Evolutionary conservation across 2,113 vertebrate genomes (phyloP).

Genomic region (Oreochromis spilurus): DNA sequence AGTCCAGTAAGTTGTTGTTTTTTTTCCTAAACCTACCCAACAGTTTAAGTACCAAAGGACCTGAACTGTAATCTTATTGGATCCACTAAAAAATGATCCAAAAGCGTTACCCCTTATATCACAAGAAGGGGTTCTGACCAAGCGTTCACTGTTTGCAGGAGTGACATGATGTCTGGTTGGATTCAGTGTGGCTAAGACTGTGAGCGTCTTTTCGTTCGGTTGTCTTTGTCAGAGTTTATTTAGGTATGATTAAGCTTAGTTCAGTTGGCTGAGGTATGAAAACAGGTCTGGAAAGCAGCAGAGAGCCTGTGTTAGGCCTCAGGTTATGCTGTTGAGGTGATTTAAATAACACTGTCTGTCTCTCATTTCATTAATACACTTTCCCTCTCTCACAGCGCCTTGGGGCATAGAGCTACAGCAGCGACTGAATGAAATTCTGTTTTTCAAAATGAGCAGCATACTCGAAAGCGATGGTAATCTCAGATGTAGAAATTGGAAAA

Average conservation of each 20-base stretch:
- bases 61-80: neutral
- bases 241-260: constrained; percentile 33
- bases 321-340: constrained; percentile 63
- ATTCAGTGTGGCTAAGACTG: neutral
- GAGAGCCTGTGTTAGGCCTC: constrained; percentile 34
- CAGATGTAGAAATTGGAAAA: constrained; percentile 71
- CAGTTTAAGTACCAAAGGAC: neutral
- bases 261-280: constrained; percentile 26
- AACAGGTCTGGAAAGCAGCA: constrained; percentile 47
- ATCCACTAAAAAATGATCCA: neutral
- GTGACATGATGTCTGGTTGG: neutral
- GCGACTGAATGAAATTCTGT: constrained; percentile 61
- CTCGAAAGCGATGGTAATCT: constrained; percentile 69
- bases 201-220: neutral
- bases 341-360: constrained; percentile 71
- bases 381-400: constrained; percentile 49
- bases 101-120: neutral
- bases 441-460: constrained; percentile 65
- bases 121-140: neutral
- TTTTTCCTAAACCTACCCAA: neutral
- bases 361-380: constrained; percentile 68
- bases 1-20: neutral
- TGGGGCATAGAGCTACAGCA: constrained; percentile 50
- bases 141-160: neutral
- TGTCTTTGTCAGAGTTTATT: neutral